These are phyloP conservation scores for Drosophila erecta DNA, from an alignment of 1,140 invertebrate genomes.

Conservation along the genomic window DNA sequence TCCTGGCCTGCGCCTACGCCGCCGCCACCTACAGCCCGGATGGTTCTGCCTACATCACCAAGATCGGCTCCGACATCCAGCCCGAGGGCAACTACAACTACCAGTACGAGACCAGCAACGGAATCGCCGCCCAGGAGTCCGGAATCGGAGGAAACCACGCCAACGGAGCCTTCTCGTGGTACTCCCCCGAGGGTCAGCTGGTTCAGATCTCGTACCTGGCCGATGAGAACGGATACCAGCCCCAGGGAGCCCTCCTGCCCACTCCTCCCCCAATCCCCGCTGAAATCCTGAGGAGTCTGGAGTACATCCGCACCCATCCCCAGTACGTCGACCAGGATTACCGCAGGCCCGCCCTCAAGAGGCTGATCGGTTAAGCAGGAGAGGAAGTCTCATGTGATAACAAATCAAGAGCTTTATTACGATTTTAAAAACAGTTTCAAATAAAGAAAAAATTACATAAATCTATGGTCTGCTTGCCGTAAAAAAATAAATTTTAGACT, in stretches of 20 bases:
- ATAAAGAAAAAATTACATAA: constrained; percentile 13
- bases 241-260: constrained; percentile 89
- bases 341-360: background rate
- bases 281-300: constrained; percentile 87
- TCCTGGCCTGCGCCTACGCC: constrained; percentile 61
- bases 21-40: constrained; percentile 36
- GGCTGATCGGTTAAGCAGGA: constrained; percentile 7
- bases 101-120: constrained; percentile 87
- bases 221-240: constrained; percentile 91
- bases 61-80: constrained; percentile 85
- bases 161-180: constrained; percentile 51
- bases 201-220: constrained; percentile 88
- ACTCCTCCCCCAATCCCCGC: constrained; percentile 92
- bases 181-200: constrained; percentile 84
- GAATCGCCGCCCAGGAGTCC: constrained; percentile 86
- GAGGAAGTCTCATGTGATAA: background rate
- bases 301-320: constrained; percentile 86
- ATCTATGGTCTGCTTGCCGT: too few species aligned
- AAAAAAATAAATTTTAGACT: too few species aligned
- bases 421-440: constrained; percentile 21
- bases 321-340: constrained; percentile 45
- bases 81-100: constrained; percentile 85
- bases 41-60: constrained; percentile 33
- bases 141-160: constrained; percentile 74
- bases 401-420: constrained; percentile 31